Evolutionary conservation across 2,888 invertebrate species (phyloP).

Genomic region (Ornithoptera priamus): DNA sequence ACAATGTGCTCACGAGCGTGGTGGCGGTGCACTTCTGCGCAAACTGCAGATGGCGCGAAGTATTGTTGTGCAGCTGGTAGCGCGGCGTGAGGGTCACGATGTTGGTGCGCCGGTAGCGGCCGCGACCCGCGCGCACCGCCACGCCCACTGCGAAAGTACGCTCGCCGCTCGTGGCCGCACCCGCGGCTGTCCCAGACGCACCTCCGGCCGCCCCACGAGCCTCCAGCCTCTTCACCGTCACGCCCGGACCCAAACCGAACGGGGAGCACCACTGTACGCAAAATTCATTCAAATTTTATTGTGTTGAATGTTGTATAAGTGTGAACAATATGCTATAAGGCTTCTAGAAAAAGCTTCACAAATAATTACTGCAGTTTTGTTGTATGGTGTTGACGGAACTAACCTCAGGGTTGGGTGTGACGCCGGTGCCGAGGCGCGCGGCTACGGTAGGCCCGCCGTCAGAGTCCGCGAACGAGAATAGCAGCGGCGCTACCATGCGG

Average conservation of each 20-base stretch:
- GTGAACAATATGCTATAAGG: too few relatives aligned
- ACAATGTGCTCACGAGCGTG: slow-evolving; percentile 79
- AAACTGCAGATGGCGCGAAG: slow-evolving; percentile 87
- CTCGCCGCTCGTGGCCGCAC: slow-evolving; percentile 47
- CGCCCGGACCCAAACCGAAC: slow-evolving; percentile 91
- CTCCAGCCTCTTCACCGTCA: slow-evolving; percentile 82
- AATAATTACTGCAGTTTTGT: too few relatives aligned
- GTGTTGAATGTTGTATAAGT: too few relatives aligned
- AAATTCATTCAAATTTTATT: too few relatives aligned
- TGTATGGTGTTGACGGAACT: too few relatives aligned
- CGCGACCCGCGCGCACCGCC: slow-evolving; percentile 91
- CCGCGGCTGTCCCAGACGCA: slow-evolving; percentile 62
- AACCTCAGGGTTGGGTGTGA: slow-evolving; percentile 72
- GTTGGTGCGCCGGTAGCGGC: slow-evolving; percentile 93
- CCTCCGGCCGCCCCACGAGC: slow-evolving; percentile 62
- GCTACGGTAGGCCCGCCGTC: slow-evolving; percentile 89
- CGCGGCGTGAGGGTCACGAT: slow-evolving; percentile 96
- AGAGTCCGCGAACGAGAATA: slow-evolving; percentile 95
- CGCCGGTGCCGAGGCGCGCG: slow-evolving; percentile 86
- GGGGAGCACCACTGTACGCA: slow-evolving; percentile 88
- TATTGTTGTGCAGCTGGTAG: slow-evolving; percentile 96
- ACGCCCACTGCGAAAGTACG: slow-evolving; percentile 93
- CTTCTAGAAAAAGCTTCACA: too few relatives aligned
- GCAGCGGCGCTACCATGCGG: slow-evolving; percentile 93
- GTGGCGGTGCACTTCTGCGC: slow-evolving; percentile 92